Evolutionary conservation across 1,140 invertebrate genomes (phyloP).

Genomic region (Andrena cerasifolii): DNA sequence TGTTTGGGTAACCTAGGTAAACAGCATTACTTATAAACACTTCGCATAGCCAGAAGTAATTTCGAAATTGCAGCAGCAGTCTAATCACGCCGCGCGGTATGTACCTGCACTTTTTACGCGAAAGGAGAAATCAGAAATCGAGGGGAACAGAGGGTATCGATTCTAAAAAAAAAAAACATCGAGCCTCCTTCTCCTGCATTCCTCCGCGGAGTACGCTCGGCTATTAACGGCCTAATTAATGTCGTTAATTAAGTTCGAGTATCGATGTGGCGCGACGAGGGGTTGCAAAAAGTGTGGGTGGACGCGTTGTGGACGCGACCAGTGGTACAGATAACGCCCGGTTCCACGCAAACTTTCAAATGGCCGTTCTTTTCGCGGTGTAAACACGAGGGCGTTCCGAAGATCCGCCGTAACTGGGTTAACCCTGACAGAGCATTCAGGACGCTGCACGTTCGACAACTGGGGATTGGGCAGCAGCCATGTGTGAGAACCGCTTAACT

Average conservation of each 20-base stretch:
- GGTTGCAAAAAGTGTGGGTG: background rate
- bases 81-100: too few species aligned
- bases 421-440: slow-evolving; percentile 34
- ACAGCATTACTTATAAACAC: too few species aligned
- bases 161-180: background rate
- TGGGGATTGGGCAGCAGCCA: background rate
- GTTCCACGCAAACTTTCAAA: slow-evolving; percentile 27
- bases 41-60: too few species aligned
- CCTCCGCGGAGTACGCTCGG: background rate
- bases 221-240: slow-evolving; percentile 39
- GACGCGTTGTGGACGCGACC: too few species aligned
- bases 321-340: background rate
- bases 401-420: slow-evolving; percentile 40
- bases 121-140: too few species aligned
- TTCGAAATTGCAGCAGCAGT: too few species aligned
- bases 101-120: too few species aligned
- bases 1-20: too few species aligned
- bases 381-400: slow-evolving; percentile 54
- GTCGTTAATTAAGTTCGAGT: slow-evolving; percentile 38
- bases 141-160: too few species aligned
- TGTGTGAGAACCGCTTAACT: background rate
- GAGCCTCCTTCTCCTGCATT: background rate
- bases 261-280: background rate
- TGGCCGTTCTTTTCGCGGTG: slow-evolving; percentile 33
- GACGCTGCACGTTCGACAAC: slow-evolving; percentile 15